These are phyloP conservation scores for Arizona elegans DNA, from an alignment of 2,113 vertebrate genomes.

Conservation along the genomic window DNA sequence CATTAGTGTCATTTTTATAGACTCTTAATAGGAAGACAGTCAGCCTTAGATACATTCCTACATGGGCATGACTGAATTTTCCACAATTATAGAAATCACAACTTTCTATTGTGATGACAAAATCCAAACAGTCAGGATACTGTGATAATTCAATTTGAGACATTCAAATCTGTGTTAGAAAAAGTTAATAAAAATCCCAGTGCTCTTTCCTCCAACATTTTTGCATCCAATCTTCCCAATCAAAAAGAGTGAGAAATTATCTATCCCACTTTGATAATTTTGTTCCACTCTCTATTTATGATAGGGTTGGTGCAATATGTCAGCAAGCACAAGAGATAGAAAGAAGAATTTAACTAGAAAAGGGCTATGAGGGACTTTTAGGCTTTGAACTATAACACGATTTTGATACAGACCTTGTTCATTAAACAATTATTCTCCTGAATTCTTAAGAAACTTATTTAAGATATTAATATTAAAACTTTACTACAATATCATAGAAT, in stretches of 20 bases:
- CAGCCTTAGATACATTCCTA: not conserved
- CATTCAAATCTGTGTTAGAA: slow-evolving; percentile 18
- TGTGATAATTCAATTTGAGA: slow-evolving; percentile 10
- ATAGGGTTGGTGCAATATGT: slow-evolving; percentile 8
- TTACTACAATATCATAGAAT: not conserved
- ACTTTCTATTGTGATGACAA: not conserved
- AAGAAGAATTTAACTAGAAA: slow-evolving; percentile 7
- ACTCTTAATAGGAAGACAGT: not conserved
- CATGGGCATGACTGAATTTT: not conserved
- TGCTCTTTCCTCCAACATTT: slow-evolving; percentile 17
- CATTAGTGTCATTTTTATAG: not conserved
- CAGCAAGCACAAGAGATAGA: slow-evolving; percentile 1
- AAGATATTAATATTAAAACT: not conserved
- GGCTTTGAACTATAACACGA: not conserved
- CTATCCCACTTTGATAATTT: not conserved
- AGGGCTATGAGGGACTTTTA: slow-evolving; percentile 7
- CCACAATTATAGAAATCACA: not conserved
- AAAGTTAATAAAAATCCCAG: slow-evolving; percentile 32
- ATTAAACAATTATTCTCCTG: not conserved
- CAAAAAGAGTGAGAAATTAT: slow-evolving; percentile 16
- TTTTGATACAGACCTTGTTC: not conserved
- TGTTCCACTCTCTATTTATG: not conserved
- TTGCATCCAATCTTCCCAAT: slow-evolving; percentile 39
- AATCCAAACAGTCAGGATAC: not conserved
- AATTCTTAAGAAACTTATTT: slow-evolving; percentile 17